phyloP scores from a whole-genome alignment of 2,888 invertebrate species.

The Tetrapedia diversipes region DNA sequence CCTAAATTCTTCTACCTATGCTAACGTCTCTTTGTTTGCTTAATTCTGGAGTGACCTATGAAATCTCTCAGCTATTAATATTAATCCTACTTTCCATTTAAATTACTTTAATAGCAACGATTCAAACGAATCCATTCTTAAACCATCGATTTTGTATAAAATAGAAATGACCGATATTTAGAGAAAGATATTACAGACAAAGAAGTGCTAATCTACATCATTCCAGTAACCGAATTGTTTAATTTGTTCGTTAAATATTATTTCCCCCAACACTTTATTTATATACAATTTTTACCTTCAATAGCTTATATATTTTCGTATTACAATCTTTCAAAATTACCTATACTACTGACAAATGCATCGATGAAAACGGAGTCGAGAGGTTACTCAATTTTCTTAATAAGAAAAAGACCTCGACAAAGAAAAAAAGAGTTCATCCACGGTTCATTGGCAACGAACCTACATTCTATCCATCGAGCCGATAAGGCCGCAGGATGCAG shows the following conservation, averaged over 20 bases:
- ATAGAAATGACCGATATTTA: not conserved
- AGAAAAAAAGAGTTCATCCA: not conserved
- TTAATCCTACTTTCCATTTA: too few species aligned
- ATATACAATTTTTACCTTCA: too few species aligned
- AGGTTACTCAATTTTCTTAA: not conserved
- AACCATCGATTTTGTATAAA: not conserved
- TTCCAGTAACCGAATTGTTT: too few species aligned
- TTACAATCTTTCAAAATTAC: not conserved
- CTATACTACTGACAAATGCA: too few species aligned
- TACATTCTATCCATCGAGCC: not conserved
- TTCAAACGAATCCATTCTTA: too few species aligned
- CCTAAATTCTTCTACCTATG: not conserved
- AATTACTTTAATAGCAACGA: too few species aligned
- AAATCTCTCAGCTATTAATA: too few species aligned
- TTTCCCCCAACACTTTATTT: too few species aligned
- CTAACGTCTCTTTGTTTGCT: not conserved
- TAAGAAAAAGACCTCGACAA: not conserved
- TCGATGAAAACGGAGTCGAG: not conserved
- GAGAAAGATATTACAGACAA: not conserved
- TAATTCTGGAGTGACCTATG: not conserved
- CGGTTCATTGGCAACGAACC: not conserved
- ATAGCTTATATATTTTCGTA: too few species aligned
- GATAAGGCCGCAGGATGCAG: slow-evolving; percentile 49
- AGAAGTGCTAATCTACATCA: too few species aligned
- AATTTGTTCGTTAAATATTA: too few species aligned